Conservation (phyloP, 2,113 vertebrate species). For the Meleagris gallopavo region DNA sequence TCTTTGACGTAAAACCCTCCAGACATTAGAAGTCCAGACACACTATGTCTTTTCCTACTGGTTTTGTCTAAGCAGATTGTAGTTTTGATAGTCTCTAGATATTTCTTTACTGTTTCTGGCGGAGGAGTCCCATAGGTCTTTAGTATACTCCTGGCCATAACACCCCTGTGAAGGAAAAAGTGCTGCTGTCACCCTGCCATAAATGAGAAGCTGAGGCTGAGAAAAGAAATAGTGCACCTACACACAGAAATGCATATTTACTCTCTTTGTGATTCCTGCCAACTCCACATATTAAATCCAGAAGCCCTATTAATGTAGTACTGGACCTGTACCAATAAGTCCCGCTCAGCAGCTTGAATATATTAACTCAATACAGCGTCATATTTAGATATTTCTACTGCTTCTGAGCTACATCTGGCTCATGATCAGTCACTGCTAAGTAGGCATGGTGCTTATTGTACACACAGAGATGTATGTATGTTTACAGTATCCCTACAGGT, state of each 20-base stretch:
- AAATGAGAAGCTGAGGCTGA: constrained; percentile 12
- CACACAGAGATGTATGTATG: not conserved
- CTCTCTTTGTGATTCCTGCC: not conserved
- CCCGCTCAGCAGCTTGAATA: not conserved
- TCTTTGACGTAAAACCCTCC: not conserved
- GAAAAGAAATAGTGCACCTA: not conserved
- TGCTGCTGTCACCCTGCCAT: not conserved
- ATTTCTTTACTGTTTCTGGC: constrained; percentile 1
- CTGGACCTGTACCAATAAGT: not conserved
- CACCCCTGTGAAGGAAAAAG: constrained; percentile 2
- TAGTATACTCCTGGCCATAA: not conserved
- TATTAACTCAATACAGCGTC: not conserved
- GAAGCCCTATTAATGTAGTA: not conserved
- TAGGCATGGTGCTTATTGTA: not conserved
- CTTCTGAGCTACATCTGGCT: not conserved
- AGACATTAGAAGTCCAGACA: constrained; percentile 4
- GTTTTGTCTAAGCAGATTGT: constrained; percentile 33
- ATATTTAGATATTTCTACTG: not conserved
- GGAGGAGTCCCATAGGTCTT: constrained; percentile 27
- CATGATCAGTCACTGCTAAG: not conserved
- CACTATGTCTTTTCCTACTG: constrained; percentile 5
- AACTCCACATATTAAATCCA: not conserved
- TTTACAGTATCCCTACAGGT: not conserved
- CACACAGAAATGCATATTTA: not conserved
- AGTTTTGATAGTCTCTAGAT: not conserved